phyloP scores from a whole-genome alignment of 37 sponge, comb jelly and placozoan species.

The Oopsacas minuta region DNA sequence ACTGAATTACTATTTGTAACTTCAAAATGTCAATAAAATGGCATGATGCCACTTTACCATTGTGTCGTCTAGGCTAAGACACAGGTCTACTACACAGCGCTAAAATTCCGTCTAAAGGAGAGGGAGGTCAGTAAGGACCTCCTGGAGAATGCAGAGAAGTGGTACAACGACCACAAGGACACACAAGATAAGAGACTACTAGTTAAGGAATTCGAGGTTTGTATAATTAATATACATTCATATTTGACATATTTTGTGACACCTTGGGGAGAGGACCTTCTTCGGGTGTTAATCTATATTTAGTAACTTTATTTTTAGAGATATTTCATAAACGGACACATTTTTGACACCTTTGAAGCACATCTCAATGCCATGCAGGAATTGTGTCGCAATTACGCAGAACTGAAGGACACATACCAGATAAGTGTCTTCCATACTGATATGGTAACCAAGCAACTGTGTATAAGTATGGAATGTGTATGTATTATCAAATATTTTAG shows the following conservation, averaged over 20 bases:
- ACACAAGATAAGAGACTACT: background rate
- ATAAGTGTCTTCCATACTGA: background rate
- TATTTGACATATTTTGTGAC: no score
- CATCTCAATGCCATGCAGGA: background rate
- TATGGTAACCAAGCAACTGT: no score
- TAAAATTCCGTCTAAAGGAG: background rate
- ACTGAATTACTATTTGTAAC: background rate
- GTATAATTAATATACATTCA: no score
- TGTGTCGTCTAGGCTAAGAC: slow-evolving; percentile 4
- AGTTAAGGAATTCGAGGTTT: background rate
- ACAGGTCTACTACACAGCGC: background rate
- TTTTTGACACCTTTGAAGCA: background rate
- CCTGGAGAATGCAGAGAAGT: background rate
- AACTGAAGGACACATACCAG: background rate
- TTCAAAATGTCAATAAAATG: background rate
- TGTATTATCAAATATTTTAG: background rate
- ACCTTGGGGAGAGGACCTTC: no score
- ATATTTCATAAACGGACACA: background rate
- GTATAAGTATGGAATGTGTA: no score
- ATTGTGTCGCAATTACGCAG: background rate
- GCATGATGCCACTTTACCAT: background rate
- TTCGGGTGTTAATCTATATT: background rate
- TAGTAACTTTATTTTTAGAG: background rate
- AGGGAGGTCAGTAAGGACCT: background rate
- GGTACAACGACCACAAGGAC: slow-evolving; percentile 14